Evolutionary conservation across 1,140 invertebrate species (phyloP), one percentile per base, ranked within the genome.

Genomic region (Ridgeia piscesae): DNA sequence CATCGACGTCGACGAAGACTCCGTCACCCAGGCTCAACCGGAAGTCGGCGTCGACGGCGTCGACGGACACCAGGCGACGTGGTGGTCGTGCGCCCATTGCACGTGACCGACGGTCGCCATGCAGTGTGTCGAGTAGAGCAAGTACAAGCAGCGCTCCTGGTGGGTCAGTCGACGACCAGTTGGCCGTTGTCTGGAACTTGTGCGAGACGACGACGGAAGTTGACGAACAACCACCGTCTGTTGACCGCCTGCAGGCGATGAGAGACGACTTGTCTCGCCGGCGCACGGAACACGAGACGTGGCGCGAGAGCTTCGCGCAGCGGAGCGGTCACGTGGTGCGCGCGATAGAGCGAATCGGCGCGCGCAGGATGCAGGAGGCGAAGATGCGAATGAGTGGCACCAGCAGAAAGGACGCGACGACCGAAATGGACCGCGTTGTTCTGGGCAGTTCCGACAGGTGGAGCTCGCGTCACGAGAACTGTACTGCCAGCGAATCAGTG

Each of bases 391-490:
- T 31, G 58, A 31, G 27, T 21, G 58, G 11, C 58, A 21, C 58
- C 6, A 27, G 17, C 58, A 0, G 58, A 21, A 77, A 77, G 27
- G 58, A 77, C 58, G 58, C 58, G 27, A 77, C 58, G 27, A 77
- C 58, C 11, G 58, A 77, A 77, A 77, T 77, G 58, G 58, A 77
- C 27, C 58, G 58, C 58, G 58, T 99, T 91, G 97, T 99, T n/a
- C 97, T 98, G 92, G 98, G 99, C 95, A 97, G 97, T 92, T 96
- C 97, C 0, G 48, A 93, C 1, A 94, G 94, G 91, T 98, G 97
- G 97, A 96, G 96, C 92, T 97, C 97, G 4, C 98, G 98, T 2
- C 98, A 98, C 0, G 96, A 97, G 92, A 97, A 97, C 2, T 96
- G 99, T 50, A 96, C 97, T 94, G 89, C 89, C 33, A 17, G 21